These are phyloP conservation scores for Papilio protenor DNA, from an alignment of 2,888 invertebrate genomes.

Conservation along the genomic window DNA sequence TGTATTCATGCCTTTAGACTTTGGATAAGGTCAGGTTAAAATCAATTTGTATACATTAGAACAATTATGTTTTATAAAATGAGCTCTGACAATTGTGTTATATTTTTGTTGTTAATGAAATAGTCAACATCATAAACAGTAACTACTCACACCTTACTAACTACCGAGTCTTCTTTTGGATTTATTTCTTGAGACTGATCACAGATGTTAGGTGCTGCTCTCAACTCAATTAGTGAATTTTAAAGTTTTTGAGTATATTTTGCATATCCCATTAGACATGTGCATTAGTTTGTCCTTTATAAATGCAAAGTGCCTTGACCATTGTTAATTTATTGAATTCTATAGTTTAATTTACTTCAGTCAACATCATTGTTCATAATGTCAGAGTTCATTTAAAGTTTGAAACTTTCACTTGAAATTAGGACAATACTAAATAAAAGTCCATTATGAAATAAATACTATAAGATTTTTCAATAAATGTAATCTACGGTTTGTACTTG, in stretches of 20 bases:
- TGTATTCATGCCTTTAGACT: neutral
- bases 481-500: slow-evolving; percentile 28
- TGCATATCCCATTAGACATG: neutral
- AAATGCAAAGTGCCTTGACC: neutral
- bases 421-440: slow-evolving; percentile 7
- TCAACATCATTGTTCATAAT: neutral
- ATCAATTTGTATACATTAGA: slow-evolving; percentile 7
- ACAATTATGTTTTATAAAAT: neutral
- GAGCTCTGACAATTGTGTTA: neutral
- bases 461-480: slow-evolving; percentile 21
- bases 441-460: slow-evolving; percentile 28
- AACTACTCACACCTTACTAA: too few relatives aligned
- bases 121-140: too few relatives aligned
- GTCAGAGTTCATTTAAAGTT: slow-evolving; percentile 9
- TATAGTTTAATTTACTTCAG: neutral
- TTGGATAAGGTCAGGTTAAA: neutral
- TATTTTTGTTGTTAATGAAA: neutral
- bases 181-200: too few relatives aligned
- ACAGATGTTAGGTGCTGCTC: too few relatives aligned
- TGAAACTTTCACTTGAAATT: neutral
- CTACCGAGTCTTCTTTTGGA: too few relatives aligned
- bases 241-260: too few relatives aligned
- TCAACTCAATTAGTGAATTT: too few relatives aligned
- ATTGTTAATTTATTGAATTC: neutral
- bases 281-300: neutral